Conservation (phyloP, 2,888 invertebrate genomes). For the Chrysolina haemoptera region DNA sequence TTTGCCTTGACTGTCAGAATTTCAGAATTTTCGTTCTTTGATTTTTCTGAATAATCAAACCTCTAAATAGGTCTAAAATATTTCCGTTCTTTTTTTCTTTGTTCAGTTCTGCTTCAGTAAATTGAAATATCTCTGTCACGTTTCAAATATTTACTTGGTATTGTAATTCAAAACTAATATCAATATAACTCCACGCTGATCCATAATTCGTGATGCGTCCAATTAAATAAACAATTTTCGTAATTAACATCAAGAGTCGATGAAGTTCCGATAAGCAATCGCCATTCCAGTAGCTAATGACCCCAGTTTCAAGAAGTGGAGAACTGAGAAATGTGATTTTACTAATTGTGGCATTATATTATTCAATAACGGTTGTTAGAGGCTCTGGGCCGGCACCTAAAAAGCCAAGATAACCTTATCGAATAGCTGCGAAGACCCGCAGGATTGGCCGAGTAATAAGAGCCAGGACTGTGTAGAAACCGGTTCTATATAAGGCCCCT, state of each 20-base stretch:
- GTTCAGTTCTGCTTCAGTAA: too few species aligned
- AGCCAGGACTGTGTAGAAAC: slow-evolving; percentile 57
- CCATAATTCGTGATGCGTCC: neutral
- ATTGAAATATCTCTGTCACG: too few species aligned
- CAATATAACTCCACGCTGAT: neutral
- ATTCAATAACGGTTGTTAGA: slow-evolving; percentile 64
- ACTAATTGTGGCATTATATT: slow-evolving; percentile 65
- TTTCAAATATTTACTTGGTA: too few species aligned
- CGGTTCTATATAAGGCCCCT: slow-evolving; percentile 69
- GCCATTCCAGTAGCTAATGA: slow-evolving; percentile 51
- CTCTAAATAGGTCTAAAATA: too few species aligned
- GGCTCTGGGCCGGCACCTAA: slow-evolving; percentile 64
- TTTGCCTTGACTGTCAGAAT: too few species aligned
- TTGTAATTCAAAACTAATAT: neutral
- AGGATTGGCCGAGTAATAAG: slow-evolving; percentile 65
- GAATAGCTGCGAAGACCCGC: slow-evolving; percentile 64
- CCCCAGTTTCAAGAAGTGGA: slow-evolving; percentile 46
- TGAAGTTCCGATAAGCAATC: slow-evolving; percentile 38
- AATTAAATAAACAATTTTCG: neutral
- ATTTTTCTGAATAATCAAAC: too few species aligned
- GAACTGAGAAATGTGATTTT: slow-evolving; percentile 54
- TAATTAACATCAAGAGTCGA: slow-evolving; percentile 11
- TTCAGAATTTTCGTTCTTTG: too few species aligned
- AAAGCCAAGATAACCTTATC: slow-evolving; percentile 68
- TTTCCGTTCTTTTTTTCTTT: too few species aligned